Conservation (phyloP, 1,140 invertebrate species). For the Hycleus cichorii region DNA sequence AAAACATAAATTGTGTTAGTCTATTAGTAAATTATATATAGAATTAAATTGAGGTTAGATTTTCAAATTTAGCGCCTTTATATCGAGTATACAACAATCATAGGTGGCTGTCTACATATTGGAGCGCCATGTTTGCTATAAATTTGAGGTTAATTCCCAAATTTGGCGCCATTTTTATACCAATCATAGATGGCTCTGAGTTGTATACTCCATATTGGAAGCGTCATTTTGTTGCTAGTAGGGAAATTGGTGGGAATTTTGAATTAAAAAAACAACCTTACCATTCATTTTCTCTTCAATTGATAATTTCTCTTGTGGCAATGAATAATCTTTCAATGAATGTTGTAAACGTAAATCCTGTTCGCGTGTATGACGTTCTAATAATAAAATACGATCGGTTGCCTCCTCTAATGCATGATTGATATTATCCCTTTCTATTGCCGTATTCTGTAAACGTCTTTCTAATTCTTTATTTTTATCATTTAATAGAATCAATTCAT, state of each 20-base stretch:
- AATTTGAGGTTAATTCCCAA: too few species aligned
- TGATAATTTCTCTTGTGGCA: constrained; percentile 56
- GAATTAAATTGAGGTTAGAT: neutral
- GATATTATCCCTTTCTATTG: constrained; percentile 71
- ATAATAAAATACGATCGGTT: constrained; percentile 73
- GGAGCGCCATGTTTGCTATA: too few species aligned
- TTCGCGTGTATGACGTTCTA: constrained; percentile 79
- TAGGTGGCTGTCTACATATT: neutral
- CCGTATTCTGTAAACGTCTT: constrained; percentile 61
- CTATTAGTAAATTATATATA: neutral
- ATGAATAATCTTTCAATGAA: constrained; percentile 51
- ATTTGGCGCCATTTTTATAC: too few species aligned
- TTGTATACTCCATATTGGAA: too few species aligned
- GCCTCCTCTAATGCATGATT: constrained; percentile 78
- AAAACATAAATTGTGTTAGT: constrained; percentile 8
- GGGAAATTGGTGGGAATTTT: too few species aligned
- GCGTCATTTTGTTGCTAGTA: too few species aligned
- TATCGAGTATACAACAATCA: neutral
- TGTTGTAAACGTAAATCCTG: constrained; percentile 57
- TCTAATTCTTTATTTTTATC: constrained; percentile 82
- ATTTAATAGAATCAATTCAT: constrained; percentile 77
- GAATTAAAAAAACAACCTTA: constrained; percentile 15
- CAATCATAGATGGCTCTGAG: too few species aligned
- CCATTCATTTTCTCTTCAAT: constrained; percentile 53
- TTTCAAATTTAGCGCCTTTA: neutral